These are phyloP conservation scores for Percopsis transmontana DNA, from an alignment of 2,113 vertebrate species.

Conservation along the genomic window DNA sequence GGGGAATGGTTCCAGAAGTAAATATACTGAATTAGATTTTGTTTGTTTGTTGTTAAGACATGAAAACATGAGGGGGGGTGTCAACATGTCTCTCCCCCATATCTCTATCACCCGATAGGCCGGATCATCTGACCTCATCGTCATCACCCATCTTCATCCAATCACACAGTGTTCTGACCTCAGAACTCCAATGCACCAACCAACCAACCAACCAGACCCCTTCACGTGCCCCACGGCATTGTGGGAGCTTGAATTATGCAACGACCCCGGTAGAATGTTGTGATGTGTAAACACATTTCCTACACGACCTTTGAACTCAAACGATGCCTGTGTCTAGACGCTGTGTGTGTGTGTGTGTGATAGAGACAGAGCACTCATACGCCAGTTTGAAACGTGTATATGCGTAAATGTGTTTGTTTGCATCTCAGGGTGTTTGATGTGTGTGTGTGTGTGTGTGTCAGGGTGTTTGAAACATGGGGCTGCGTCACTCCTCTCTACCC, in stretches of 20 bases:
- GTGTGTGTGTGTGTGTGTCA: slow-evolving; percentile 54
- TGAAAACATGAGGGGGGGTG: slow-evolving; percentile 74
- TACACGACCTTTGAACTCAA: slow-evolving; percentile 74
- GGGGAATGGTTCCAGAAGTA: slow-evolving; percentile 78
- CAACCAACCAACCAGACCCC: slow-evolving; percentile 68
- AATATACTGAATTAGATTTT: slow-evolving; percentile 74
- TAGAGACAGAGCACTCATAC: neutral
- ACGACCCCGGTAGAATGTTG: slow-evolving; percentile 82
- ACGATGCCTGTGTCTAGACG: slow-evolving; percentile 67
- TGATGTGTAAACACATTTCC: slow-evolving; percentile 77
- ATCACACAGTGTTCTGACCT: slow-evolving; percentile 57
- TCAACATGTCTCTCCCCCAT: slow-evolving; percentile 65
- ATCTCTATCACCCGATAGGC: slow-evolving; percentile 63
- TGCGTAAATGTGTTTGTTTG: slow-evolving; percentile 16
- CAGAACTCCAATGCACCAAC: slow-evolving; percentile 37
- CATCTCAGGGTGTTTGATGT: slow-evolving; percentile 6
- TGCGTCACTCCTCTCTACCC: slow-evolving; percentile 73
- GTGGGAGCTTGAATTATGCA: slow-evolving; percentile 80
- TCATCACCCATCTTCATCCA: slow-evolving; percentile 61
- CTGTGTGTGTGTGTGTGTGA: slow-evolving; percentile 35
- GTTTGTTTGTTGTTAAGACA: slow-evolving; percentile 72
- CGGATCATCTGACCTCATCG: slow-evolving; percentile 54
- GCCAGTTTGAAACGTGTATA: neutral
- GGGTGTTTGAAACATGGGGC: slow-evolving; percentile 77
- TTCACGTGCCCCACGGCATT: slow-evolving; percentile 70